Evolutionary conservation across 2,113 vertebrate genomes (phyloP), one percentile per base, ranked within the genome.

Genomic region (Gambusia affinis): DNA sequence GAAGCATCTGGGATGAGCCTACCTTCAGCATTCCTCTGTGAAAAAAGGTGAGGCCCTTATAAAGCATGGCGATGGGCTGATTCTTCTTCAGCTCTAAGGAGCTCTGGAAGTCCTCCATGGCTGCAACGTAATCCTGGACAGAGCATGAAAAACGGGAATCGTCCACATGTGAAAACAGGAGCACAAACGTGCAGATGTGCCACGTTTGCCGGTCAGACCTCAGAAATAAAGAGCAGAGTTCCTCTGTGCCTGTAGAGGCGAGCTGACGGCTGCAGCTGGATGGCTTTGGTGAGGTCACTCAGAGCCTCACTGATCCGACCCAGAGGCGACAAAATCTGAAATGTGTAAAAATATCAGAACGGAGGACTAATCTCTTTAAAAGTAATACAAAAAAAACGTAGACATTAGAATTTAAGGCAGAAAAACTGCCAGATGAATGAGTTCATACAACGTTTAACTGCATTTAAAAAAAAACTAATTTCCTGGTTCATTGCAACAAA

Each of bases 21-120:
- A 99, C 98, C 95, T 98, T 98, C 69, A 99, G 83, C 92, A 99
- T 96, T 35, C 98, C 98, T 92, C 98, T 95, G 92, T 99, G 98
- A 91, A 99, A 99, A 93, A 97, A 99, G 33, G 98, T 98, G 79
- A 99, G 92, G 71, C 98, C 98, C 94, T 98, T 99, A 82, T 99
- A 99, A 28, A 99, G 94, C 96, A 98, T 96, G 66, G 97, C 97
- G 62, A 97, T 97, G 4, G 98, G 98, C 90, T 99, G 97, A 75
- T 98, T 98, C 92, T 93, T 97, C 93, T 98, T 98, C 83, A 99
- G 92, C 83, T 98, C 96, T 76, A 99, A 78, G 11, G 97, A 99
- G 73, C 91, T 95, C 88, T 98, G 97, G 90, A 99, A 98, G 88
- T 99, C 98, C 75, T 97, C 96, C 84, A 97, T 96, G 29, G 98